Conservation (phyloP, 2,113 vertebrate species). For the Callipepla californica region DNA sequence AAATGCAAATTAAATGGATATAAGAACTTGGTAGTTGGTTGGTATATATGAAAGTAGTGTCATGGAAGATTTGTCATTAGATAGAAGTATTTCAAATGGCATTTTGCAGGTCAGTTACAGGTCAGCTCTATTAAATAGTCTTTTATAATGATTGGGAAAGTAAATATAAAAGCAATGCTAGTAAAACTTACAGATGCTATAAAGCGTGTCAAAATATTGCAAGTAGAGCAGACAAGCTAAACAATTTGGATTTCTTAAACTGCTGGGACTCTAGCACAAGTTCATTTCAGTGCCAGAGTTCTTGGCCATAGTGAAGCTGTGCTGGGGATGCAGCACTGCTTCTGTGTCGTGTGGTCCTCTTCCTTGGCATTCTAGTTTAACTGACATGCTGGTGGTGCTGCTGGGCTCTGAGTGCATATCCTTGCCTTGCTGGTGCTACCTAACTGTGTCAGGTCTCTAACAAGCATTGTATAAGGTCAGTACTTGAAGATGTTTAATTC, state of each 20-base stretch:
- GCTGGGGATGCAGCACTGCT: not conserved
- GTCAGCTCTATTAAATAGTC: not conserved
- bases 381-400: not conserved
- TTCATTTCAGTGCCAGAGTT: not conserved
- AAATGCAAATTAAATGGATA: constrained; percentile 33
- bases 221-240: not conserved
- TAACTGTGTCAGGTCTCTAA: accelerated
- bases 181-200: not conserved
- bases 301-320: accelerated
- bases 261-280: not conserved
- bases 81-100: not conserved
- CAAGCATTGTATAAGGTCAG: not conserved
- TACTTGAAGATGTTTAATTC: not conserved
- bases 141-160: not conserved
- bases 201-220: not conserved
- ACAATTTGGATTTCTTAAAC: not conserved
- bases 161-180: not conserved
- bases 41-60: not conserved
- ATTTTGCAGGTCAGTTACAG: not conserved
- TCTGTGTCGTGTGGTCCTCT: not conserved
- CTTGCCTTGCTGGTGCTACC: not conserved
- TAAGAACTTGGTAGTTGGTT: constrained; percentile 9
- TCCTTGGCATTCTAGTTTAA: not conserved
- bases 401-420: not conserved
- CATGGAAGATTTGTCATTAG: not conserved